Evolutionary conservation across 2,888 invertebrate genomes (phyloP), one percentile per base, ranked within the genome.

Genomic region (Phytoseiulus persimilis): DNA sequence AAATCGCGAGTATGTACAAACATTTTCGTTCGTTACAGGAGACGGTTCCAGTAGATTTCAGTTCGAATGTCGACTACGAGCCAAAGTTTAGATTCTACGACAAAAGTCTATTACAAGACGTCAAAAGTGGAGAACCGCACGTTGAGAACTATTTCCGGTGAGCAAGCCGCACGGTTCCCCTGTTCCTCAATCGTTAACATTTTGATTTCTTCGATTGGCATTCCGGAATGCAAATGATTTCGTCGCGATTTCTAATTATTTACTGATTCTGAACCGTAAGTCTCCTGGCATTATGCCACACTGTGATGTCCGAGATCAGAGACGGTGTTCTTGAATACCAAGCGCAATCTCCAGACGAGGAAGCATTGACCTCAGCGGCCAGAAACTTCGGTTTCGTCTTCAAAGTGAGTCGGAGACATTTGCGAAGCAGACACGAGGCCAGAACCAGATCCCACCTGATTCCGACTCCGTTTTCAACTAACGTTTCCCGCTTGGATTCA

Each of bases 321-420:
- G 95, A 95, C 91, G 96, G 96, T 92, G 91, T 95, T 92, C 93
- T 96, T 91, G 95, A 95, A 92, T 96, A 96, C 93, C 97, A 94
- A 94, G 99, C 99, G 32, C 99, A 99, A 93, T 98, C 98, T 90
- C 99, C 99, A 0, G 99, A 99, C 93, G 99, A 99, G 93, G 95
- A 96, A 89, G 99, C 99, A 0, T 94, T 99, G 83, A 99, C 99
- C 32, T 97, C 98, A 23, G 99, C 99, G 0, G 99, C 99, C 3
- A 94, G 99, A 92, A 99, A 99, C 94, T 99, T 99, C 93, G 99
- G 99, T 92, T 99, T 98, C 94, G 98, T 98, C 91, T 99, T 99
- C 94, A 96, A 95, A 94, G 96, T 97, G 93, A 95, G 96, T 92
- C 32, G 32, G 3, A 28, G 83, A 3, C 1, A n/a, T 28, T 18